These are phyloP conservation scores for Cephonodes hylas DNA, from an alignment of 2,888 invertebrate species.

Conservation along the genomic window DNA sequence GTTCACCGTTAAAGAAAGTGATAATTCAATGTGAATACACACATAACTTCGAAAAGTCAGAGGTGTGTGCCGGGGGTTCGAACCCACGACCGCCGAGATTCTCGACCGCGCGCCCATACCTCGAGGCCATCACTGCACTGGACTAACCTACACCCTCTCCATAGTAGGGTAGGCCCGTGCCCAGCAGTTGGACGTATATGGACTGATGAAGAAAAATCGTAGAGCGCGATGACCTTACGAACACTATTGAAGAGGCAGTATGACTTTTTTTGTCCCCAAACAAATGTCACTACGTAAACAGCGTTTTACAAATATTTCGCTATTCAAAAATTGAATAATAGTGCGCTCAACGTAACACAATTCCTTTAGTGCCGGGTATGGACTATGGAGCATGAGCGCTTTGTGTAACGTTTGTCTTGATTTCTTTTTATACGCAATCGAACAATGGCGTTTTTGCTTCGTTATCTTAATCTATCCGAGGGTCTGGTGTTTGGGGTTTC, in stretches of 20 bases:
- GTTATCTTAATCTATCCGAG: slow-evolving; percentile 51
- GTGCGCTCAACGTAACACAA: neutral
- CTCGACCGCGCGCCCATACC: no score
- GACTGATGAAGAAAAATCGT: no score
- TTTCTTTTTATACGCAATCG: slow-evolving; percentile 26
- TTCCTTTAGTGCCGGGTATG: neutral
- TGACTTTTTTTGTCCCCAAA: neutral
- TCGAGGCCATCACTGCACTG: no score
- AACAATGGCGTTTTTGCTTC: slow-evolving; percentile 27
- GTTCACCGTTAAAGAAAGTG: no score
- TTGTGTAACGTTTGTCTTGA: slow-evolving; percentile 33
- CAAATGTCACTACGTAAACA: neutral
- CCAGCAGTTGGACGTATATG: neutral
- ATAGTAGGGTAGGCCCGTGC: neutral
- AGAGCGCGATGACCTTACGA: no score
- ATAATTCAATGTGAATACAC: no score
- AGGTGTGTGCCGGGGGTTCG: no score
- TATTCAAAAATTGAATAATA: neutral
- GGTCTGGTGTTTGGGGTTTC: slow-evolving; percentile 34
- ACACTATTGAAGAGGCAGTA: no score
- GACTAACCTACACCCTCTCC: no score
- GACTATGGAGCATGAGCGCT: slow-evolving; percentile 23
- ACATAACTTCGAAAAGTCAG: no score
- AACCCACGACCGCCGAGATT: no score
- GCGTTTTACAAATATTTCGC: neutral